Conservation (phyloP, 2,113 vertebrate genomes). For the Macrotis lagotis region DNA sequence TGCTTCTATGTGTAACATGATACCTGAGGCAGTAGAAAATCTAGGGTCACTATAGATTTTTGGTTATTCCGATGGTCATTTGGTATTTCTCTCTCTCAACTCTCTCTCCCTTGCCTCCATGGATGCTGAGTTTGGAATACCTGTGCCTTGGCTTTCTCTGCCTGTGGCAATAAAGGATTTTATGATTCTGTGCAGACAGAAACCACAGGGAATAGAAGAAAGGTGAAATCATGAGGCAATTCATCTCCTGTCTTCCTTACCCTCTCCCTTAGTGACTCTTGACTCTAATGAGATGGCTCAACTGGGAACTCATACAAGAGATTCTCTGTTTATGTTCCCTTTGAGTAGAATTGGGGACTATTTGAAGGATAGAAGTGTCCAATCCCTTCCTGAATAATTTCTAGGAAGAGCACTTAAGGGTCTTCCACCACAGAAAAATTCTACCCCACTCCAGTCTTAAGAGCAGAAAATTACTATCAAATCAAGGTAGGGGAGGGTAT, state of each 20-base stretch:
- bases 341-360: no score
- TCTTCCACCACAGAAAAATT: no score
- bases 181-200: conserved; percentile 21
- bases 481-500: no score
- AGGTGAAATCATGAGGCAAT: conserved; percentile 45
- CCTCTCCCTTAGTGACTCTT: conserved; percentile 51
- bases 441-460: no score
- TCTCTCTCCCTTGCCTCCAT: not conserved
- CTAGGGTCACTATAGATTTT: not conserved
- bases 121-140: not conserved
- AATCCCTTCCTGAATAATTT: no score
- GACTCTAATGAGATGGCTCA: conserved; percentile 24
- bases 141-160: accelerated
- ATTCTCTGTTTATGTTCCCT: no score
- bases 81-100: not conserved
- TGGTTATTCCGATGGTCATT: not conserved
- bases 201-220: not conserved
- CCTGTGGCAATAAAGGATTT: not conserved
- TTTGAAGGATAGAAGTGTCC: no score
- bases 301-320: conserved; percentile 18
- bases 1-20: not conserved
- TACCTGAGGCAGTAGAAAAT: no score
- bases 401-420: no score
- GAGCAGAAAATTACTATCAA: no score
- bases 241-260: not conserved